Conservation (phyloP, 1,140 invertebrate genomes). For the Brachionus plicatilis region DNA sequence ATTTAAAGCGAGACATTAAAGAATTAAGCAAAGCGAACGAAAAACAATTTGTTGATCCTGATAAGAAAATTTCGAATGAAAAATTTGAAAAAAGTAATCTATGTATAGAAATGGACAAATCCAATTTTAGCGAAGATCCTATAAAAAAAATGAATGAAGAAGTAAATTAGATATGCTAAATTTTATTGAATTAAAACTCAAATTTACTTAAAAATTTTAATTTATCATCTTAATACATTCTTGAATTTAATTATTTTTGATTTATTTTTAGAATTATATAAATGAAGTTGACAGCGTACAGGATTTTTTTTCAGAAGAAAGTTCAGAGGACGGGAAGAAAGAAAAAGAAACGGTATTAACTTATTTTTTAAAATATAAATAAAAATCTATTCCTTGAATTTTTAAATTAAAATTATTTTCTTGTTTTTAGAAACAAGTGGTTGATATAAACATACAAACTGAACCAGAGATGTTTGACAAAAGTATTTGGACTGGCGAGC, state of each 20-base stretch:
- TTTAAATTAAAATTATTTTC: not conserved
- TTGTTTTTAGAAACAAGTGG: not conserved
- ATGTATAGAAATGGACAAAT: not conserved
- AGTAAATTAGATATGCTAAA: not conserved
- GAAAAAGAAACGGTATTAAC: not conserved
- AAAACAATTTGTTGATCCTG: not conserved
- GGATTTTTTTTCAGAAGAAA: slow-evolving; percentile 19
- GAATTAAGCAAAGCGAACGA: not conserved
- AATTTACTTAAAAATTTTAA: too few species aligned
- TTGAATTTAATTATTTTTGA: not conserved
- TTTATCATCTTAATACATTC: not conserved
- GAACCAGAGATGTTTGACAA: not conserved
- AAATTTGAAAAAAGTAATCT: not conserved
- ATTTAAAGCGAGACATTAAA: not conserved
- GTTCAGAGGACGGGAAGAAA: not conserved
- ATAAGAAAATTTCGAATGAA: not conserved
- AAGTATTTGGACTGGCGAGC: slow-evolving; percentile 35
- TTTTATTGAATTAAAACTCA: too few species aligned
- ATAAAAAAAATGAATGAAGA: not conserved
- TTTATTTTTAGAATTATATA: not conserved
- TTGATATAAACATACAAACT: slow-evolving; percentile 2
- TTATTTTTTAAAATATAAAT: not conserved
- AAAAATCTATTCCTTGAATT: not conserved
- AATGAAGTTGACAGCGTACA: slow-evolving; percentile 31
- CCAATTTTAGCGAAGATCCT: not conserved